Evolutionary conservation across 92 coral and sea anemone species (phyloP).

Genomic region (Porites cylindrica): DNA sequence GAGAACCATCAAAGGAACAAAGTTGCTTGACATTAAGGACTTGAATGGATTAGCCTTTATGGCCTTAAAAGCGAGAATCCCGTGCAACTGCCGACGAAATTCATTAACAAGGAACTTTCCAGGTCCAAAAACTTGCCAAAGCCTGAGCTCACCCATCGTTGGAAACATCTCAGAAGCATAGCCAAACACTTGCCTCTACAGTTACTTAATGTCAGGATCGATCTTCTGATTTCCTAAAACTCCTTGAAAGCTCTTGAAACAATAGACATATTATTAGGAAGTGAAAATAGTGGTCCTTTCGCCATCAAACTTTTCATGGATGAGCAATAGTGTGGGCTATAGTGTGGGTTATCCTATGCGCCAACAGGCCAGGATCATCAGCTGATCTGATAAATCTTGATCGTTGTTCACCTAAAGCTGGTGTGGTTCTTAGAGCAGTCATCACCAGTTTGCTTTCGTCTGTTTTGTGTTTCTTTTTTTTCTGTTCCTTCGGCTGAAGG

Average conservation of each 20-base stretch:
- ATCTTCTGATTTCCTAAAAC: constrained; percentile 61
- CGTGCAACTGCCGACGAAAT: constrained; percentile 48
- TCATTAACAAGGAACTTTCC: constrained; percentile 49
- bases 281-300: constrained; percentile 52
- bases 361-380: too few species aligned
- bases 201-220: constrained; percentile 42
- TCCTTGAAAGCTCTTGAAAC: constrained; percentile 63
- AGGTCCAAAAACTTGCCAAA: not conserved
- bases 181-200: constrained; percentile 37
- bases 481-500: too few species aligned
- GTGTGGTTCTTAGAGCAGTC: too few species aligned
- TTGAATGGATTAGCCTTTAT: constrained; percentile 46
- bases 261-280: constrained; percentile 34
- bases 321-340: constrained; percentile 54
- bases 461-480: too few species aligned
- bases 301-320: constrained; percentile 63
- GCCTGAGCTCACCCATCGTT: constrained; percentile 21
- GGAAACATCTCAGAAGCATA: constrained; percentile 46
- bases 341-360: not conserved
- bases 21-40: constrained; percentile 35
- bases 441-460: too few species aligned
- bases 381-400: too few species aligned
- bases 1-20: constrained; percentile 48
- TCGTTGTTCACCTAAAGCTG: too few species aligned
- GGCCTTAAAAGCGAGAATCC: constrained; percentile 41